Base-by-base conservation (phyloP, 2,113 vertebrate species). In the Hippocampus barbouri region DNA sequence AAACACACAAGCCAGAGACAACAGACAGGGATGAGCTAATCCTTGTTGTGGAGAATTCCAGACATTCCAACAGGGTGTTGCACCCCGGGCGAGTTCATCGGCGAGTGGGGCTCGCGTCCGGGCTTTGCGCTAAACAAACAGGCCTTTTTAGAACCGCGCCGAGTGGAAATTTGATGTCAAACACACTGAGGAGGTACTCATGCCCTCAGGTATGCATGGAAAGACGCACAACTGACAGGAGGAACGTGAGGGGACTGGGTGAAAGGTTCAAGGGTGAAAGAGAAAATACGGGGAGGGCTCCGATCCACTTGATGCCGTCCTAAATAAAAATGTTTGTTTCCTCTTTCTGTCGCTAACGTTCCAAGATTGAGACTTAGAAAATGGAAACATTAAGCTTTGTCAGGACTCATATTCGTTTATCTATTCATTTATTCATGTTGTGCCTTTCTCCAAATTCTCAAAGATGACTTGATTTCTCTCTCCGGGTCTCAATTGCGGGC, bases 1-100 rank as follows among this genome's bases (percentile, higher is more conserved):
- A 87, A 85, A 82, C 75, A 66, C 27, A 54, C 76, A 76, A 80
- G 73, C 75, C 77, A 80, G 73, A 88, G 84, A 87, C 90, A 90
- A 89, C 88, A 90, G 83, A 74, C 81, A 86, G 80, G 83, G 83
- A 89, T 90, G 89, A 90, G 86, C 85, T 91, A 91, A 91, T 90
- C 86, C 80, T 76, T 88, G 87, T 90, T 90, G 80, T 90, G 87
- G 79, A 77, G 83, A 83, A 89, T 90, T 92, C 89, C 87, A 86
- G 78, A 85, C 90, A 92, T 91, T 89, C 89, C 86, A n/a, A 81
- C 75, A 69, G 69, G 85, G 80, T 83, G 87, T 87, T 90, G 86
- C 82, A 85, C 71, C 64, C 66, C 63, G 65, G 69, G 68, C 71
- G 76, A 74, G 74, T 71, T 81, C 82, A 89, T 84, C 81, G 71